Evolutionary conservation across 2,888 invertebrate genomes (phyloP), one percentile per base, ranked within the genome.

Genomic region (Diadegma fenestrale): DNA sequence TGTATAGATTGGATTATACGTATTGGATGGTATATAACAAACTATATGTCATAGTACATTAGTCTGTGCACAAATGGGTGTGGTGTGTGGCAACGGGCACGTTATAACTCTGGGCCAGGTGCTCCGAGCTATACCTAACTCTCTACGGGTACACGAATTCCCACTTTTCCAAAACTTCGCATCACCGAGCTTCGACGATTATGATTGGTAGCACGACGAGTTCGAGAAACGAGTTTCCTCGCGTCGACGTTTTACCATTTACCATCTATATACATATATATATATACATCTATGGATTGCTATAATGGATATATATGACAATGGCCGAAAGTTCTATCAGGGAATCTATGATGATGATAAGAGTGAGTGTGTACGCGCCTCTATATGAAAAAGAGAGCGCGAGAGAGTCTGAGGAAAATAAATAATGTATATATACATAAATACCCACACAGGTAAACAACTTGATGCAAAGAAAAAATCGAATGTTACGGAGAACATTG

Each of bases 111-210:
- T 69, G 43, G 54, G 77, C 77, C 77, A 77, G 78, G 68, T 77
- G 77, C 79, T 71, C 71, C 69, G 22, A 71, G 79, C 54, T 64
- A 43, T 75, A 68, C 58, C 68, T 76, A 75, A 76, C 75, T 76
- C 75, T 68, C 69, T 51, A 41, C 51, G 71, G 64, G 71, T 77
- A 82, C 82, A 82, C 77, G 82, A 77, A 72, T 82, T 76, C 43
- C 82, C 82, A 82, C 82, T 82, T 77, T 82, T 82, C 82, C 58
- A 48, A 71, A 77, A 77, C 64, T 71, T 64, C 71, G 64, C 77
- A 69, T 82, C 77, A 54, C 63, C 69, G 77, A 63, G 71, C 71
- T 77, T 82, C 76, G 48, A 77, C 82, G 82, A 77, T 82, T 82
- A 82, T 82, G 82, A 82, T 82, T 82, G 76, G 82, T 82, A 64